phyloP scores from a whole-genome alignment of 2,888 invertebrate genomes.

The Agrilus cyanescens region DNA sequence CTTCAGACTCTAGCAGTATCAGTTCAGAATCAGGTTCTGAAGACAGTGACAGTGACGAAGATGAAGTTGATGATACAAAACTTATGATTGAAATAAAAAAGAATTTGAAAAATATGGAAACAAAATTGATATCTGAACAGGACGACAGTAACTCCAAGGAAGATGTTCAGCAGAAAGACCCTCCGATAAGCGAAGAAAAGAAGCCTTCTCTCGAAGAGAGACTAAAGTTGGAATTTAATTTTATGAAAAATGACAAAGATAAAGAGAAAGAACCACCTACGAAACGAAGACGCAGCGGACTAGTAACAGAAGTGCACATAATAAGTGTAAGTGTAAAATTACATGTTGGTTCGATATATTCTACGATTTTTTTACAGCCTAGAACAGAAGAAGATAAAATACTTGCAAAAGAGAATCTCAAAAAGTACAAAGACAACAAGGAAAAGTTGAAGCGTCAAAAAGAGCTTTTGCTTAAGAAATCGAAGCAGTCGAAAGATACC shows the following conservation, averaged over 20 bases:
- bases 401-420: conserved; percentile 56
- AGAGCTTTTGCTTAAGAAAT: conserved; percentile 35
- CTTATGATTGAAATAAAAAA: conserved; percentile 31
- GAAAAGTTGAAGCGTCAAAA: conserved; percentile 61
- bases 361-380: conserved; percentile 44
- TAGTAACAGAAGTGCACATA: conserved; percentile 47
- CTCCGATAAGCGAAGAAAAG: conserved; percentile 14
- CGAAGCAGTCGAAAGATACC: too few relatives aligned
- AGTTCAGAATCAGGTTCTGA: conserved; percentile 40
- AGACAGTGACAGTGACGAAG: conserved; percentile 25
- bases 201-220: conserved; percentile 26
- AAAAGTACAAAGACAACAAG: conserved; percentile 67
- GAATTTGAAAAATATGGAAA: conserved; percentile 27
- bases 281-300: conserved; percentile 41
- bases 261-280: conserved; percentile 16
- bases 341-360: conserved; percentile 3
- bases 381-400: conserved; percentile 67
- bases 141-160: conserved; percentile 26
- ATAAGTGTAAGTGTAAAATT: conserved; percentile 47
- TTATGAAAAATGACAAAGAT: conserved; percentile 19
- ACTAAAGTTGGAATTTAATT: conserved; percentile 25
- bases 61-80: conserved; percentile 30
- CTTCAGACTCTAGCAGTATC: conserved; percentile 31
- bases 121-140: conserved; percentile 13
- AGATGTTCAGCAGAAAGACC: conserved; percentile 16